Percentiles rank a stretch among this genome's conserved stretches.
Conservation (phyloP, 2,113 vertebrate genomes). For the Chlorodrepanis virens region DNA sequence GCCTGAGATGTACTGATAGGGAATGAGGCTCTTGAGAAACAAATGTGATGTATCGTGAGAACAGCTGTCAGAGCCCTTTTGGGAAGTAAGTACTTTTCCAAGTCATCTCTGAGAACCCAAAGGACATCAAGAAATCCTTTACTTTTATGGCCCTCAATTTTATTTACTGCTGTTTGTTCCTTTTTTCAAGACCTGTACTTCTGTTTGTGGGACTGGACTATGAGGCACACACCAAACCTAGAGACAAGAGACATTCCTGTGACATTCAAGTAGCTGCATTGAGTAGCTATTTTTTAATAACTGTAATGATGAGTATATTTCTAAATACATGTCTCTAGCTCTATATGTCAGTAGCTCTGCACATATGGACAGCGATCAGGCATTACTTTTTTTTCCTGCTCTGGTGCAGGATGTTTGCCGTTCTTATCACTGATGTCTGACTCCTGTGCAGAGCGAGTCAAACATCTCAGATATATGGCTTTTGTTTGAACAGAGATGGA, state of each 20-base stretch:
- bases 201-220: background rate
- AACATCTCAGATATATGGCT: background rate
- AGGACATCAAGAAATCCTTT: background rate
- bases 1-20: background rate
- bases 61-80: background rate
- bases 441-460: background rate
- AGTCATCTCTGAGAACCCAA: background rate
- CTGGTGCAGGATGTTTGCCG: background rate
- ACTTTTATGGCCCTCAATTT: background rate
- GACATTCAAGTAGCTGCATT: background rate
- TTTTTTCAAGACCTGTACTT: background rate
- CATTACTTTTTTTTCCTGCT: background rate
- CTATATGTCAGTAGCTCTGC: background rate
- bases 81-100: background rate
- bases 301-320: background rate
- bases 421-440: conserved; percentile 34
- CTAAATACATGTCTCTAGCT: background rate
- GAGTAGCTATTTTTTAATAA: background rate
- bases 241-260: background rate
- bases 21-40: background rate
- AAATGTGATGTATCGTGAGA: background rate
- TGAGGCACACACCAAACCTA: background rate
- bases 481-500: conserved; percentile 50
- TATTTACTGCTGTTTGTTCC: background rate
- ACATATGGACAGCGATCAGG: background rate